Conservation (phyloP, 1,140 invertebrate species). For the Rhysida immarginata region DNA sequence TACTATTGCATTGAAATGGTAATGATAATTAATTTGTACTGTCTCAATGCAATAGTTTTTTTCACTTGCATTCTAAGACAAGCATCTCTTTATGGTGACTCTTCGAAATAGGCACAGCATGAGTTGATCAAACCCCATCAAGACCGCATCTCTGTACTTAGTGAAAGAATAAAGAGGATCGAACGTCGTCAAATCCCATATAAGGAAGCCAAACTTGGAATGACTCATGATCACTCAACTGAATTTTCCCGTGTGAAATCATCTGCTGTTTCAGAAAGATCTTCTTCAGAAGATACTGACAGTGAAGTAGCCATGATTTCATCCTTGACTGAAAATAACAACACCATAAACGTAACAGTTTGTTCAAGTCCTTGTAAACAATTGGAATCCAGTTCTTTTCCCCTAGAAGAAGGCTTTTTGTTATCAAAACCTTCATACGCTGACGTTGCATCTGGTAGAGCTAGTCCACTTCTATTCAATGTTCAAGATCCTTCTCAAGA, state of each 20-base stretch:
- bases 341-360: too few species aligned
- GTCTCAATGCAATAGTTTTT: constrained; percentile 1
- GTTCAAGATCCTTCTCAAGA: background rate
- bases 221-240: background rate
- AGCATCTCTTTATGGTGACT: constrained; percentile 19
- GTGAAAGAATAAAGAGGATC: constrained; percentile 19
- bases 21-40: background rate
- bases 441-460: constrained; percentile 36
- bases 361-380: too few species aligned
- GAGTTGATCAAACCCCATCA: constrained; percentile 18
- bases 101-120: constrained; percentile 19
- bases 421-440: constrained; percentile 33
- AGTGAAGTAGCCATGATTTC: background rate
- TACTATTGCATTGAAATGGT: constrained; percentile 4
- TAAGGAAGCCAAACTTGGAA: constrained; percentile 14
- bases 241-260: background rate
- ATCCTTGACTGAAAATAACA: too few species aligned
- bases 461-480: constrained; percentile 23
- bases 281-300: constrained; percentile 15
- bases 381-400: too few species aligned
- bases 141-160: constrained; percentile 18
- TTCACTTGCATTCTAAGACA: constrained; percentile 10
- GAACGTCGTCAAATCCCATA: constrained; percentile 16
- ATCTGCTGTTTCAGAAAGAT: too few species aligned
- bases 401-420: too few species aligned